Base-by-base conservation (phyloP, 2,888 invertebrate genomes). In the Balanococcus diminutus region DNA sequence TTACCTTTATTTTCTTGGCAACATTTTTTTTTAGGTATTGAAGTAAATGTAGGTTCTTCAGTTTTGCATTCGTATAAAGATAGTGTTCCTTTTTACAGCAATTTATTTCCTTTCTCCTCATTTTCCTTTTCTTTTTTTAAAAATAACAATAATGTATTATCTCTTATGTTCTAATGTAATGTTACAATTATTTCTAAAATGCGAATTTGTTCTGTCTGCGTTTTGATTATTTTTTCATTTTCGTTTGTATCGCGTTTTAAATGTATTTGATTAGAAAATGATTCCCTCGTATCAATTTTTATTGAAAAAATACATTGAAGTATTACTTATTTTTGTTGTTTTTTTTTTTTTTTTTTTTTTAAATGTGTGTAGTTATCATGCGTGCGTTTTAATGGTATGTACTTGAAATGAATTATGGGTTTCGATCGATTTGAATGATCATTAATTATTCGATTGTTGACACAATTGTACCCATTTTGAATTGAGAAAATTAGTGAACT, bases 221-320 rank as follows among this genome's bases (percentile, higher is more conserved):
- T 72, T 72, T 31, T 72, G 6, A 72, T 72, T 8, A 72, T 32
- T 28, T 28, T 72, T 72, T 72, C 31, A 72, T 31, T 72, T 72
- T 28, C 72, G 31, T 72, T 72, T 72, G 1, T 72, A 72, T 72
- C 31, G 72, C 31, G 72, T 72, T 16, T 31, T 72, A 31, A 16
- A 32, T 28, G 31, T 72, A 72, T 22, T 22, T 22, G 72, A 72
- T 31, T 72, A 28, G 31, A 72, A 72, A 16, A 72, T n/a, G 16
- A 72, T 72, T 72, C 72, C 28, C 28, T 79, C 75, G 75, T 28
- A 79, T 79, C 19, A 36, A 79, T 79, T 79, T 67, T 79, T 79
- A 79, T 36, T 79, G 75, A 36, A 36, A 72, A 79, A 36, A 79
- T 36, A 79, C 36, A 36, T 36, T 32, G 36, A 19, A 79, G 36